A percentile compares a stretch with the other conserved stretches of the same genome.
Evolutionary conservation across 1,140 invertebrate genomes (phyloP).

Genomic region (Kradibia gibbosae): DNA sequence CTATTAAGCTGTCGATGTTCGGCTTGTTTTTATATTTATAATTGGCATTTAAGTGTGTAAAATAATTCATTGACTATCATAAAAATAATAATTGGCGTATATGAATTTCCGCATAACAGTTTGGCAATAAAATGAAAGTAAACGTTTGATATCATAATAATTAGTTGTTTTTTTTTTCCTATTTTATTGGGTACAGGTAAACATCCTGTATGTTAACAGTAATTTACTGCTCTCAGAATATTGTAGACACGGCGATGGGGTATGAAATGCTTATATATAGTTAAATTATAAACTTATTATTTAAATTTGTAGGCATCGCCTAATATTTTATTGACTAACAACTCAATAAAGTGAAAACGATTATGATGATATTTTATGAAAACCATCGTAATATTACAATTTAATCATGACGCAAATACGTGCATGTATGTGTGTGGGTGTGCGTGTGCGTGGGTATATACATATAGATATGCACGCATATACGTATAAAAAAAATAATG

Average conservation of each 20-base stretch:
- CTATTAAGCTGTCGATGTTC: not conserved
- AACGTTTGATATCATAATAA: not conserved
- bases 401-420: not conserved
- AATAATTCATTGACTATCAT: not conserved
- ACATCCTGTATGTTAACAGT: not conserved
- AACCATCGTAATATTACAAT: not conserved
- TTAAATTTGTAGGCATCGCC: not conserved
- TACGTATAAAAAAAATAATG: too few species aligned
- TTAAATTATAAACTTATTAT: conserved; percentile 3
- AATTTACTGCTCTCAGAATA: not conserved
- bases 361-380: not conserved
- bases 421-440: too few species aligned
- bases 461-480: too few species aligned
- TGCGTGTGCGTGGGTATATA: too few species aligned
- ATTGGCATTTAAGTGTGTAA: not conserved
- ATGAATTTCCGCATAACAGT: not conserved
- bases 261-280: not conserved
- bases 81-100: not conserved
- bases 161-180: not conserved
- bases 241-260: not conserved
- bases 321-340: not conserved
- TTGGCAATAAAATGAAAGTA: not conserved
- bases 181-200: not conserved
- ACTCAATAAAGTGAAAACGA: not conserved
- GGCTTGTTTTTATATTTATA: not conserved